Conservation (phyloP, 2,797 vertebrate species). For the Danio albolineatus region DNA sequence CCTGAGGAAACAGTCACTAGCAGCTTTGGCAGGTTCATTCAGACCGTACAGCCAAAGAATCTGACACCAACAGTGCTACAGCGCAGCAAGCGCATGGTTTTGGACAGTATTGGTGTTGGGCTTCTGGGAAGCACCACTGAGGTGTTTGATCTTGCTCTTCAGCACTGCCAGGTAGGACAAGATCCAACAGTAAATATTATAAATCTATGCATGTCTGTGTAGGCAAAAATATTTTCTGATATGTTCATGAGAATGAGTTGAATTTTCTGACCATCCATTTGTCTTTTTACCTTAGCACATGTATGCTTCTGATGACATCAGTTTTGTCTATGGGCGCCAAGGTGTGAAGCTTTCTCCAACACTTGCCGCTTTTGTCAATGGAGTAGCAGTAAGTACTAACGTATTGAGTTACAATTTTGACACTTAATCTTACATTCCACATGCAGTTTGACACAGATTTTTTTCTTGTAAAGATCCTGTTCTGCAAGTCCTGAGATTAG, state of each 20-base stretch:
- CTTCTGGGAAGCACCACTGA: slow-evolving; percentile 86
- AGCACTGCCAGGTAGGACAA: slow-evolving; percentile 83
- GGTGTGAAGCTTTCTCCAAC: slow-evolving; percentile 82
- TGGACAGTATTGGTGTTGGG: slow-evolving; percentile 90
- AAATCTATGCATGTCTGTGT: slow-evolving; percentile 22
- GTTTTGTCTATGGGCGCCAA: slow-evolving; percentile 84
- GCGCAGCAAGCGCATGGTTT: slow-evolving; percentile 90
- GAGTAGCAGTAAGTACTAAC: slow-evolving; percentile 84
- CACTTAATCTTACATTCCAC: background rate
- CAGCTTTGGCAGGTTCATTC: slow-evolving; percentile 87
- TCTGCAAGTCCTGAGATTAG: background rate
- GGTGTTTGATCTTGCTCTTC: slow-evolving; percentile 83
- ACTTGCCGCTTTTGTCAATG: slow-evolving; percentile 87
- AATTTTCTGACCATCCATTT: slow-evolving; percentile 16
- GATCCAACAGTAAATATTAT: background rate
- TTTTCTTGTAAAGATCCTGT: background rate
- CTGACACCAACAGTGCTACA: slow-evolving; percentile 77
- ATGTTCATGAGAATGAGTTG: background rate
- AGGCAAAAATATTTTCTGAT: background rate
- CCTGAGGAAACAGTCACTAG: slow-evolving; percentile 82
- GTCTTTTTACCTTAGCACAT: slow-evolving; percentile 73
- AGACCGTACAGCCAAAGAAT: slow-evolving; percentile 73
- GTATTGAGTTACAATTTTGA: slow-evolving; percentile 32
- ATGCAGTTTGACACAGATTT: background rate
- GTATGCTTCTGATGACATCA: slow-evolving; percentile 78